A percentile compares a stretch with the other conserved stretches of the same genome.
phyloP scores from a whole-genome alignment of 2,113 vertebrate species.

The Todiramphus saurophagus region DNA sequence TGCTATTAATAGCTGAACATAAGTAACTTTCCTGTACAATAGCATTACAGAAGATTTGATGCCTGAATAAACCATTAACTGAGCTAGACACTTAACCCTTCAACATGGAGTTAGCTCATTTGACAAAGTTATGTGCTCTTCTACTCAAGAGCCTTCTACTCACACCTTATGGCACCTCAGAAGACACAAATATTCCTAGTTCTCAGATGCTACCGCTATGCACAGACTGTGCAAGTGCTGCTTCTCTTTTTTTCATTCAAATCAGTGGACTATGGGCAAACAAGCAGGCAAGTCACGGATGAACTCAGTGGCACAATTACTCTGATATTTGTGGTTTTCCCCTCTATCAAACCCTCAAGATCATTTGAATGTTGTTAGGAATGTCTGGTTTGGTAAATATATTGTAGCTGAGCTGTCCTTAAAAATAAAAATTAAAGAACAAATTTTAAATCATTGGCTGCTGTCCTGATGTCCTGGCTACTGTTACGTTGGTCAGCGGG shows the following conservation, averaged over 20 bases:
- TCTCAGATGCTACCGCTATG: not conserved
- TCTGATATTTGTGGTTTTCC: not conserved
- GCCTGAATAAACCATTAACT: not conserved
- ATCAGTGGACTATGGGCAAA: not conserved
- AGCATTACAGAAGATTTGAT: not conserved
- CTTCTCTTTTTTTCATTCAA: not conserved
- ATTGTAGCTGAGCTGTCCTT: conserved; percentile 3
- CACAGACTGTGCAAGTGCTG: not conserved
- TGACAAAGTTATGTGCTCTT: not conserved
- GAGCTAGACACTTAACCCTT: not conserved
- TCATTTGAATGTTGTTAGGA: not conserved
- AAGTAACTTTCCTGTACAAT: not conserved
- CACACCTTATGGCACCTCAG: too few species aligned
- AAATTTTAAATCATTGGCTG: conserved; percentile 11
- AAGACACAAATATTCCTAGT: not conserved
- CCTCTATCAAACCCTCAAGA: not conserved
- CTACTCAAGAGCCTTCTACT: not conserved
- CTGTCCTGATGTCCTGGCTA: conserved; percentile 27
- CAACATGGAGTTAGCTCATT: not conserved
- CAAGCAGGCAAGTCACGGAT: not conserved
- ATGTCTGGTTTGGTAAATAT: not conserved
- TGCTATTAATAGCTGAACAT: not conserved
- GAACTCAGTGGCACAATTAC: not conserved
- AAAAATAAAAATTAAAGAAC: conserved; percentile 28
- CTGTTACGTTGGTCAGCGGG: conserved; percentile 48